phyloP scores from a whole-genome alignment of 2,113 vertebrate species.

The Erythrocercus mccallii region DNA sequence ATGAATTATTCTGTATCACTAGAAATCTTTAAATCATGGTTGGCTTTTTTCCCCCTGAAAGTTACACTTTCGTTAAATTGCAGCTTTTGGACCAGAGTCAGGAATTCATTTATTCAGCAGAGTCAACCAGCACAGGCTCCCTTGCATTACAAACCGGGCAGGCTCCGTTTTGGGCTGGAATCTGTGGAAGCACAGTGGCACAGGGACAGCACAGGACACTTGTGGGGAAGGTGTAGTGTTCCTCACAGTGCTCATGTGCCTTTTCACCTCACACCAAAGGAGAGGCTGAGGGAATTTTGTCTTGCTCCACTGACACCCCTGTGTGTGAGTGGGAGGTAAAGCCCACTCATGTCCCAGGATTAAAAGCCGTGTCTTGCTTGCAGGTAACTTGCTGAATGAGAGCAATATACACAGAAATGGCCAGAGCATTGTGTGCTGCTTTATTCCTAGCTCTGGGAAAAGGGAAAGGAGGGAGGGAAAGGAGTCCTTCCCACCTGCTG shows the following conservation, averaged over 20 bases:
- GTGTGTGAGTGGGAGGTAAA: not conserved
- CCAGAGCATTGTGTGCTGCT: not conserved
- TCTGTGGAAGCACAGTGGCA: not conserved
- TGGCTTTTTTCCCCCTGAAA: not conserved
- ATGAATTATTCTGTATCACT: not conserved
- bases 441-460: not conserved
- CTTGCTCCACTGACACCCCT: not conserved
- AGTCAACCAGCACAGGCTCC: not conserved
- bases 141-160: not conserved
- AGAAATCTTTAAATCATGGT: not conserved
- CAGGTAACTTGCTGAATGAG: fast-evolving
- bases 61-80: not conserved
- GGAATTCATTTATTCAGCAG: not conserved
- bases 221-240: not conserved
- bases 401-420: not conserved
- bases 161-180: not conserved
- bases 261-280: not conserved
- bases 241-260: not conserved
- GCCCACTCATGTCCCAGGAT: not conserved
- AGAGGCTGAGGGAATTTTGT: not conserved
- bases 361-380: not conserved
- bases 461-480: not conserved
- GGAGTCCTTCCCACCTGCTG: not conserved
- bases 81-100: not conserved
- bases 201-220: not conserved